Evolutionary conservation across 2,888 invertebrate species (phyloP).

Genomic region (Archaeoteleia sp.): DNA sequence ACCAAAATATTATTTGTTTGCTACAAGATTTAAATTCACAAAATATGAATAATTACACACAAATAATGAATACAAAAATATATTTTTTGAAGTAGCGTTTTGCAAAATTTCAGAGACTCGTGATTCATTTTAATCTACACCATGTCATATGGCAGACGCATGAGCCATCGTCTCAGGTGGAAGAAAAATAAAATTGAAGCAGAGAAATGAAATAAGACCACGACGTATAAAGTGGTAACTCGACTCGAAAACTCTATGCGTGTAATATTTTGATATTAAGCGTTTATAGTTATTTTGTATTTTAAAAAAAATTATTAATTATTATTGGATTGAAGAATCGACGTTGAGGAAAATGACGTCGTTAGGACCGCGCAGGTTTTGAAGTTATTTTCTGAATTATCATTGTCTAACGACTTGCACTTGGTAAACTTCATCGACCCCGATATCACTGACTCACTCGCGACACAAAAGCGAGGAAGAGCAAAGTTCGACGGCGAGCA

Average conservation of each 20-base stretch:
- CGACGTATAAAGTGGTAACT: conserved; percentile 7
- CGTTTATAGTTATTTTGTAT: too few relatives aligned
- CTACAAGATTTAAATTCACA: too few relatives aligned
- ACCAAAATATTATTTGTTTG: too few relatives aligned
- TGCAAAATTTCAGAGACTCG: too few relatives aligned
- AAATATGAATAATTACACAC: too few relatives aligned
- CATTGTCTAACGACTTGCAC: conserved; percentile 31
- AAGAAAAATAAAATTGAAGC: conserved; percentile 22
- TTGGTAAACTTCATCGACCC: conserved; percentile 39
- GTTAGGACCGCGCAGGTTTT: conserved; percentile 19
- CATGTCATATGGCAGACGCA: conserved; percentile 38
- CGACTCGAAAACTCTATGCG: too few relatives aligned
- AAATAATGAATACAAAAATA: too few relatives aligned
- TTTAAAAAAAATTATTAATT: too few relatives aligned
- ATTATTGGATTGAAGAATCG: background rate
- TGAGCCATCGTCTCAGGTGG: conserved; percentile 28
- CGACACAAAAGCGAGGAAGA: conserved; percentile 27
- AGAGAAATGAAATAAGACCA: too few relatives aligned
- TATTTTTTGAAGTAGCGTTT: too few relatives aligned
- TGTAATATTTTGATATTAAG: too few relatives aligned
- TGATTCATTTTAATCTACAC: too few relatives aligned
- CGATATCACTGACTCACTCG: conserved; percentile 30
- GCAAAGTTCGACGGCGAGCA: conserved; percentile 27
- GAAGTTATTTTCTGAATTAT: conserved; percentile 31
- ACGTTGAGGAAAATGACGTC: conserved; percentile 9